Evolutionary conservation across 2,113 vertebrate genomes (phyloP).

Genomic region (Campylomormyrus numenius): DNA sequence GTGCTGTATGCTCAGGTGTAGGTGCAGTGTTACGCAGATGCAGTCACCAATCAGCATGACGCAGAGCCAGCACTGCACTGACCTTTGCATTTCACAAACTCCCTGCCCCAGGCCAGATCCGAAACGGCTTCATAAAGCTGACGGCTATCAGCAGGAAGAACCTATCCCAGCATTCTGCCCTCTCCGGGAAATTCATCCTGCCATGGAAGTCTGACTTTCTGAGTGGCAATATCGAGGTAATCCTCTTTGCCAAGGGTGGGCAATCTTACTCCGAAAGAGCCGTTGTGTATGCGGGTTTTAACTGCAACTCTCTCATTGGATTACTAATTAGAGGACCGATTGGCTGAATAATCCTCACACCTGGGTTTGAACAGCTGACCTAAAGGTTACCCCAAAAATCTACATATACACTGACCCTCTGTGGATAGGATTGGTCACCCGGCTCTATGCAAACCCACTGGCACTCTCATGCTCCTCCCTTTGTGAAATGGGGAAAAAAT

Average conservation of each 20-base stretch:
- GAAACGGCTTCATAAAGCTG: slow-evolving; percentile 44
- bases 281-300: neutral
- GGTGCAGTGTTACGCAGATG: neutral
- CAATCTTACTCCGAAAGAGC: neutral
- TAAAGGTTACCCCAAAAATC: neutral
- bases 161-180: slow-evolving; percentile 33
- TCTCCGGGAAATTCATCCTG: slow-evolving; percentile 43
- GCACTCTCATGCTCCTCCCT: no score
- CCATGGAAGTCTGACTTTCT: slow-evolving; percentile 55
- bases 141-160: slow-evolving; percentile 41
- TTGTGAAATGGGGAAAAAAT: no score
- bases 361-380: neutral
- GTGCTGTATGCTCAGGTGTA: neutral
- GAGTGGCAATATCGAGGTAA: slow-evolving; percentile 52
- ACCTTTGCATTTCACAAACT: slow-evolving; percentile 4
- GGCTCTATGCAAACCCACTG: no score
- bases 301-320: neutral
- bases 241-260: neutral
- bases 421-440: neutral
- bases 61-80: neutral
- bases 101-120: slow-evolving; percentile 49
- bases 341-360: neutral
- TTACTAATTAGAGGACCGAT: neutral
- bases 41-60: neutral
- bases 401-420: neutral